These are phyloP conservation scores for Oligia fasciuncula DNA, from an alignment of 2,888 invertebrate genomes.

Conservation along the genomic window DNA sequence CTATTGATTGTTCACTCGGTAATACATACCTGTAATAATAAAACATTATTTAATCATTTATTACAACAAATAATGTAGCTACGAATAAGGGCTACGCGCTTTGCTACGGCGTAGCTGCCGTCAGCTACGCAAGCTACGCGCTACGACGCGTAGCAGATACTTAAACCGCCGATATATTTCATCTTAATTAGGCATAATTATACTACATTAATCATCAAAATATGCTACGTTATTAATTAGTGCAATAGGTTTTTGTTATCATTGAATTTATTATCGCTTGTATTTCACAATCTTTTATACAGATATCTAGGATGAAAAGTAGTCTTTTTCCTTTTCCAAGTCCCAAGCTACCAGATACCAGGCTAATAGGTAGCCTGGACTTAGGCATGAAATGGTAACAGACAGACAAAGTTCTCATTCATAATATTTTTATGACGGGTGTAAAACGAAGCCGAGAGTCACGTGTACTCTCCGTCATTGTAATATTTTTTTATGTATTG, in stretches of 20 bases:
- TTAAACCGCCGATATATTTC: not conserved
- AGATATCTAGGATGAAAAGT: not conserved
- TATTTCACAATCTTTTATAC: not conserved
- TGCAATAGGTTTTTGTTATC: not conserved
- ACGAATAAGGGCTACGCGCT: not conserved
- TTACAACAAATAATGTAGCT: not conserved
- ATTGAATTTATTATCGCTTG: not conserved
- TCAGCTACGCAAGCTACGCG: slow-evolving; percentile 25
- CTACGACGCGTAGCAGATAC: slow-evolving; percentile 6
- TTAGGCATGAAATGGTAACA: not conserved
- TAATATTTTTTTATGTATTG: too few relatives aligned
- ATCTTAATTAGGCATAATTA: not conserved
- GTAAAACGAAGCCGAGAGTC: too few relatives aligned
- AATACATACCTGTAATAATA: slow-evolving; percentile 66
- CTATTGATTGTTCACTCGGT: slow-evolving; percentile 31
- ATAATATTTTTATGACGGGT: too few relatives aligned
- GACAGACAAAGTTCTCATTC: not conserved
- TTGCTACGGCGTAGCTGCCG: slow-evolving; percentile 41
- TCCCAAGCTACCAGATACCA: not conserved
- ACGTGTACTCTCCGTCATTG: too few relatives aligned
- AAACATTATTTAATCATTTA: slow-evolving; percentile 1
- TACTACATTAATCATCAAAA: not conserved
- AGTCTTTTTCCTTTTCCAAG: not conserved
- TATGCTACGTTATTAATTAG: not conserved
- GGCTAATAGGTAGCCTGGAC: too few relatives aligned